These are phyloP conservation scores for Archilochus colubris DNA, from an alignment of 2,113 vertebrate genomes.

Conservation along the genomic window DNA sequence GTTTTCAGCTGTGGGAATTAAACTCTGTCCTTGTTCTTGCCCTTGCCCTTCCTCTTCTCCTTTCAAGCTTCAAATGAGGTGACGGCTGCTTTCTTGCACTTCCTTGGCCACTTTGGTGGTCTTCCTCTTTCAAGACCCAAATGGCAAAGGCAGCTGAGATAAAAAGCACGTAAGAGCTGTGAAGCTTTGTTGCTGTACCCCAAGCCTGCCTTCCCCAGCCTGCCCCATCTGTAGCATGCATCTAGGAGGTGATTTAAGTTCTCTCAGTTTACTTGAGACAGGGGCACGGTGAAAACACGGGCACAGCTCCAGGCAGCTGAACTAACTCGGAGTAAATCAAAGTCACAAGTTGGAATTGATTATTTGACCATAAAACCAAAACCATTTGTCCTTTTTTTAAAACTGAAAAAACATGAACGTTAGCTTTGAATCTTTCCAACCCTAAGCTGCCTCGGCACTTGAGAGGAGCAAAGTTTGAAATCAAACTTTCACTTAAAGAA, in stretches of 20 bases:
- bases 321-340: not conserved
- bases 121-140: not conserved
- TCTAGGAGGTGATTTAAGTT: not conserved
- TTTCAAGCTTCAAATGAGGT: not conserved
- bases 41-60: not conserved
- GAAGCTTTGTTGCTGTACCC: not conserved
- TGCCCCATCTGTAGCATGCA: not conserved
- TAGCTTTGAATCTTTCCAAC: not conserved
- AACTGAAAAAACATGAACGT: not conserved
- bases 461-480: not conserved
- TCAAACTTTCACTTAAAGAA: not conserved
- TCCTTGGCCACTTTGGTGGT: not conserved
- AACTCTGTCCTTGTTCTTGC: not conserved
- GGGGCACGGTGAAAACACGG: accelerated
- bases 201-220: not conserved
- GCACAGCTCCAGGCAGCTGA: not conserved
- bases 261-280: not conserved
- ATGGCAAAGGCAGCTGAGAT: not conserved
- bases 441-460: accelerated
- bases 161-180: not conserved
- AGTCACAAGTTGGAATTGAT: not conserved
- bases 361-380: not conserved
- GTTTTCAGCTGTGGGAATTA: not conserved
- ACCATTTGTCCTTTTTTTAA: not conserved
- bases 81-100: not conserved